Evolutionary conservation across 2,113 vertebrate species (phyloP).

Genomic region (Ranitomeya variabilis): DNA sequence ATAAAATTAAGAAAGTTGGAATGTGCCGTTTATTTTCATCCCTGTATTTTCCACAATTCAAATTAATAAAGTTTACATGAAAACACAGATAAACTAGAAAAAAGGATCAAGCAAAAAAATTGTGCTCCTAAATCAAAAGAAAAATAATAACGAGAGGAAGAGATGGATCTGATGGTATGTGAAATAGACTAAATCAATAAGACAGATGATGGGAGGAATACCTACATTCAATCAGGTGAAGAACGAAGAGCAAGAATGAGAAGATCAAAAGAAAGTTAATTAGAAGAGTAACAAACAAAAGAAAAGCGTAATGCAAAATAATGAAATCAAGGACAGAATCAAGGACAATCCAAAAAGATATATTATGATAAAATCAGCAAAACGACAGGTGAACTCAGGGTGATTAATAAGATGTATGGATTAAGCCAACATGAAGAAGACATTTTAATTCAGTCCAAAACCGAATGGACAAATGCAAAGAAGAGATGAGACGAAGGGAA

Average conservation of each 20-base stretch:
- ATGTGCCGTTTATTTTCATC: neutral
- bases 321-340: neutral
- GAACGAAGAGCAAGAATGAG: neutral
- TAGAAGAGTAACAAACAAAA: neutral
- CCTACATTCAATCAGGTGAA: slow-evolving; percentile 4
- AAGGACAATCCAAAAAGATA: neutral
- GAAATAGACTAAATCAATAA: slow-evolving; percentile 18
- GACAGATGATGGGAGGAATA: slow-evolving; percentile 19
- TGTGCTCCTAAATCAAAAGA: neutral
- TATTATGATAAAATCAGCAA: neutral
- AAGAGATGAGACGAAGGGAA: neutral
- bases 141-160: slow-evolving; percentile 9
- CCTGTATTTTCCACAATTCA: neutral
- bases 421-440: neutral
- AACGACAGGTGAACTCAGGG: neutral
- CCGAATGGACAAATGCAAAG: neutral
- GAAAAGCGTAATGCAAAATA: neutral
- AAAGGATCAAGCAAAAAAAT: neutral
- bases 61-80: neutral
- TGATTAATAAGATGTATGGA: neutral
- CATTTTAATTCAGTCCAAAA: neutral
- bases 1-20: neutral
- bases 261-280: slow-evolving; percentile 25
- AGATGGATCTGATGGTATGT: neutral
- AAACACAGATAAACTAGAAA: neutral